These are phyloP conservation scores for Leptoclinus maculatus DNA, from an alignment of 2,797 vertebrate species.

Conservation along the genomic window DNA sequence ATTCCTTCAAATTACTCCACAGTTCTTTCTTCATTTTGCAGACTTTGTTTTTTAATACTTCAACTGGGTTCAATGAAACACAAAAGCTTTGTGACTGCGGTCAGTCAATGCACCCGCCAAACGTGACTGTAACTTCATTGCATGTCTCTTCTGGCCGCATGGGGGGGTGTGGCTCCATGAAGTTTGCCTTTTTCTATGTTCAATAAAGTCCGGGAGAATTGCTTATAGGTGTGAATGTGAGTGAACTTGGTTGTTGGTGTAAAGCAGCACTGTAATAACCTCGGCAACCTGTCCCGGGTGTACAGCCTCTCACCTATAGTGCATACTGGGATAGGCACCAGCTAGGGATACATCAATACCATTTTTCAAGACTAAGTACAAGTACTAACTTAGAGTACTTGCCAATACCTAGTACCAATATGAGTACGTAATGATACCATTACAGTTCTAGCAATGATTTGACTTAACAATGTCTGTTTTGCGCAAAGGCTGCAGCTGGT, in stretches of 20 bases:
- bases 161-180: neutral
- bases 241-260: neutral
- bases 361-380: neutral
- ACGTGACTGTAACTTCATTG: neutral
- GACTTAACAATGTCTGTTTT: neutral
- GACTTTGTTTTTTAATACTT: constrained; percentile 1
- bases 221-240: neutral
- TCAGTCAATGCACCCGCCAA: neutral
- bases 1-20: constrained; percentile 29
- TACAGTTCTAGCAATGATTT: neutral
- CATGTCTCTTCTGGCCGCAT: neutral
- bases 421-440: neutral
- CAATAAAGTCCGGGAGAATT: neutral
- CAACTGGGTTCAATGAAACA: constrained; percentile 13
- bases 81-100: neutral
- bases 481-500: too few species aligned
- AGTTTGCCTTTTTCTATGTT: neutral
- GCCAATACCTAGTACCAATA: neutral
- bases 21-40: constrained; percentile 25
- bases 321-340: neutral
- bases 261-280: neutral
- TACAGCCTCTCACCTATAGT: neutral
- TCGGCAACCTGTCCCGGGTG: neutral
- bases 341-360: neutral
- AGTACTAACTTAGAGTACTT: neutral